Conservation (phyloP, 2,797 vertebrate species). For the Cephalopachus bancanus region DNA sequence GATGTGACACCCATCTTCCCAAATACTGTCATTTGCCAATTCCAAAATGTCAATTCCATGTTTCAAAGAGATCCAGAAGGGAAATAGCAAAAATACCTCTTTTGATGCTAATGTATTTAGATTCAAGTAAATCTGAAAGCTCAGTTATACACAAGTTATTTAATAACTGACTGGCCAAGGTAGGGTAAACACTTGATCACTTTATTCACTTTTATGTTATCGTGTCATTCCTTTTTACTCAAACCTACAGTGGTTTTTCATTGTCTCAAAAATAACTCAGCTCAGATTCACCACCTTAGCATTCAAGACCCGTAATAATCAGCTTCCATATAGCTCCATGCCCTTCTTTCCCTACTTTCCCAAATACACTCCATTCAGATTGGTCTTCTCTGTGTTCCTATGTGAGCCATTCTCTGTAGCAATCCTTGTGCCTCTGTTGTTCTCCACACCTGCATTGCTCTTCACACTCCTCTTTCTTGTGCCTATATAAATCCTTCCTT, state of each 20-base stretch:
- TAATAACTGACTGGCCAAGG: not conserved
- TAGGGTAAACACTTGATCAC: not conserved
- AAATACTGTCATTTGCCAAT: not conserved
- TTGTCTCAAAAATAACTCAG: not conserved
- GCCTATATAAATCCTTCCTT: not conserved
- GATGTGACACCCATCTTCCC: not conserved
- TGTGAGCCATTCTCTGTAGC: not conserved
- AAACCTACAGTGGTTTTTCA: not conserved
- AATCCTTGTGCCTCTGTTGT: not conserved
- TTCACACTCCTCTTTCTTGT: not conserved
- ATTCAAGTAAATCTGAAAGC: not conserved
- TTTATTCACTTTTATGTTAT: not conserved
- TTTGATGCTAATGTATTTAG: not conserved
- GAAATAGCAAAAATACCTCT: conserved; percentile 36
- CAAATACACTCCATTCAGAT: not conserved
- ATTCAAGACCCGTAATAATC: conserved; percentile 28
- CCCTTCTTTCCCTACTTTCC: not conserved
- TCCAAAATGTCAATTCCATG: not conserved
- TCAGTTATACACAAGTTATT: not conserved
- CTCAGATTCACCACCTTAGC: not conserved
- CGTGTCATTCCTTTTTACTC: not conserved
- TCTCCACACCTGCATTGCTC: not conserved
- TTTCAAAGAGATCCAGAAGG: not conserved
- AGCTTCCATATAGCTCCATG: not conserved
- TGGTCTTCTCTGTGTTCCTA: not conserved